These are phyloP conservation scores for Willowsia nigromaculata DNA, from an alignment of 2,888 invertebrate species.

Conservation along the genomic window DNA sequence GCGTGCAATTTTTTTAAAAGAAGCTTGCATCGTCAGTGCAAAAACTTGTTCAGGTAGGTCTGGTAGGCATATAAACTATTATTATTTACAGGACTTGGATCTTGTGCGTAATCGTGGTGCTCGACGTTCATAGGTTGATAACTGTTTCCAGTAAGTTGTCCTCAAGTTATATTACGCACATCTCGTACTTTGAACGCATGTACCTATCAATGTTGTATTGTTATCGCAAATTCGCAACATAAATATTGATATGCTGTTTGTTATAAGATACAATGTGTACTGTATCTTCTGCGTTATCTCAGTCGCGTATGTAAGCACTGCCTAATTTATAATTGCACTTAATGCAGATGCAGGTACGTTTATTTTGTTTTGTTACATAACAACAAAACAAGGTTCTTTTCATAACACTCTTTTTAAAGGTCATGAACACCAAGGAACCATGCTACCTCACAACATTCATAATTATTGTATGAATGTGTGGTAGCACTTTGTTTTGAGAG, in stretches of 20 bases:
- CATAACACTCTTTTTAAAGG: conserved; percentile 37
- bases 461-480: neutral
- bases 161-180: neutral
- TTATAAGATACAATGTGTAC: neutral
- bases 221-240: neutral
- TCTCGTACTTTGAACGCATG: neutral
- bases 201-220: neutral
- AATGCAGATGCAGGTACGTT: neutral
- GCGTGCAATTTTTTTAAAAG: neutral
- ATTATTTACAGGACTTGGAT: neutral
- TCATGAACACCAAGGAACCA: conserved; percentile 49
- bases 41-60: neutral
- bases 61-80: neutral
- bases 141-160: conserved; percentile 8
- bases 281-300: neutral
- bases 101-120: neutral
- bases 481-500: neutral
- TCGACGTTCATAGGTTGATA: neutral
- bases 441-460: neutral
- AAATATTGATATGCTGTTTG: neutral
- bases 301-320: too few species aligned
- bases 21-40: neutral
- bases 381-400: neutral
- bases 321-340: neutral
- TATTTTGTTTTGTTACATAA: neutral